Percentiles rank a stretch among this genome's conserved stretches.
These are phyloP conservation scores for Biston stratarius DNA, from an alignment of 2,888 invertebrate genomes.

Conservation along the genomic window DNA sequence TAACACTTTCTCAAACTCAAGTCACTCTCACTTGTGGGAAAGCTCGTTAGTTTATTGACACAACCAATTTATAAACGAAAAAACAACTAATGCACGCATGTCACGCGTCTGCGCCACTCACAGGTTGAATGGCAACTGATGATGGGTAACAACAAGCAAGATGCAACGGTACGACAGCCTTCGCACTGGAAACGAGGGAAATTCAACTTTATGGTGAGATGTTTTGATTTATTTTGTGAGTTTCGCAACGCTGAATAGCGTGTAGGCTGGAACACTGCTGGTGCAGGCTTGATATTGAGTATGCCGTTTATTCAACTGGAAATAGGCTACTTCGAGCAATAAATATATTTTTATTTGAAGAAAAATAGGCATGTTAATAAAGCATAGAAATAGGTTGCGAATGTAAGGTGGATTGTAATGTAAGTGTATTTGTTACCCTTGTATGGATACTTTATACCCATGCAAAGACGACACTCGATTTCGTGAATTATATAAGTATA, in stretches of 20 bases:
- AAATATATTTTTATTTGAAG: not conserved
- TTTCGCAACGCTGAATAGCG: constrained; percentile 32
- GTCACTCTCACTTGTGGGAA: constrained; percentile 58
- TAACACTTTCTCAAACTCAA: constrained; percentile 44
- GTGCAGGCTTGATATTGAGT: constrained; percentile 44
- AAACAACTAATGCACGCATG: constrained; percentile 12
- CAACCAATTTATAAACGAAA: constrained; percentile 54
- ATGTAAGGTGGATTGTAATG: too few species aligned
- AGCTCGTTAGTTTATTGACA: constrained; percentile 63
- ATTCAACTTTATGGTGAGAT: constrained; percentile 53
- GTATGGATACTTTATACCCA: not conserved
- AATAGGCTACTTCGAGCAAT: constrained; percentile 12
- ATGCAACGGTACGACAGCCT: constrained; percentile 60
- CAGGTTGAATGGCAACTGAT: constrained; percentile 67
- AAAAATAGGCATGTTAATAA: not conserved
- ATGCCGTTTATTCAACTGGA: constrained; percentile 43
- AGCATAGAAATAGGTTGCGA: not conserved
- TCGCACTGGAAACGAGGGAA: constrained; percentile 52
- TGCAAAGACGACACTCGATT: not conserved
- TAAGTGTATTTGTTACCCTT: not conserved
- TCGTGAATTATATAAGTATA: not conserved
- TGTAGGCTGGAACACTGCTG: constrained; percentile 36
- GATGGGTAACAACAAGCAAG: constrained; percentile 51
- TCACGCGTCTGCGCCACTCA: constrained; percentile 57
- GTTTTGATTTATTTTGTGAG: constrained; percentile 36